A percentile compares a stretch with the other conserved stretches of the same genome.
These are phyloP conservation scores for Callocephalon fimbriatum DNA, from an alignment of 2,113 vertebrate genomes.

Conservation along the genomic window DNA sequence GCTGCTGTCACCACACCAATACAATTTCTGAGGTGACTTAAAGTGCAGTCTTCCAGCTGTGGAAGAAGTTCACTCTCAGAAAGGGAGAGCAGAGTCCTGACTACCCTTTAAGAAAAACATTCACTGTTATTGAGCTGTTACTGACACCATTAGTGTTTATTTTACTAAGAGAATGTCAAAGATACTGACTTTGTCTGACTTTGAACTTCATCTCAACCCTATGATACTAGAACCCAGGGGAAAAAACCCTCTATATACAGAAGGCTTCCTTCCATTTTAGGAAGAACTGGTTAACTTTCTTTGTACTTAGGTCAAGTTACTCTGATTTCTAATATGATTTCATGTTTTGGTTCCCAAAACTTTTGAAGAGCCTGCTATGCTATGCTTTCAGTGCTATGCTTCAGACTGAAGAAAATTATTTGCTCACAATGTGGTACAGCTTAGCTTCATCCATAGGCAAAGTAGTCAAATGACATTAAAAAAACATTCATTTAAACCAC, in stretches of 20 bases:
- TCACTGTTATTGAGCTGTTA: background rate
- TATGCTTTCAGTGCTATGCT: background rate
- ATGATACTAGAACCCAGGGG: background rate
- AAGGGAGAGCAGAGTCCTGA: background rate
- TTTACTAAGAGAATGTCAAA: slow-evolving; percentile 43
- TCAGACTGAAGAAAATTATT: background rate
- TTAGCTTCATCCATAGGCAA: background rate
- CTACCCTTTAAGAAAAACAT: slow-evolving; percentile 38
- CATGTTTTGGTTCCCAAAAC: slow-evolving; percentile 11
- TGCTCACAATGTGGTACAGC: background rate
- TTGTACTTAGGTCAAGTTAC: slow-evolving; percentile 11
- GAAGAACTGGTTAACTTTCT: slow-evolving; percentile 17
- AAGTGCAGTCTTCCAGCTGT: background rate
- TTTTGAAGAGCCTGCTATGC: background rate
- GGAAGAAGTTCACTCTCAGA: background rate
- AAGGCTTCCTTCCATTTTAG: slow-evolving; percentile 44
- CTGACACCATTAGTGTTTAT: slow-evolving; percentile 30
- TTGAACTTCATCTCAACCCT: slow-evolving; percentile 63
- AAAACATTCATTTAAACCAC: background rate
- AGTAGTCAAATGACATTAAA: background rate
- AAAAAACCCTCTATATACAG: background rate
- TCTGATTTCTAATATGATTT: slow-evolving; percentile 27
- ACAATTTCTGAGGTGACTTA: background rate
- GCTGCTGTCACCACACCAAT: background rate
- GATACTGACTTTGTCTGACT: slow-evolving; percentile 17